Evolutionary conservation across 2,888 invertebrate species (phyloP).

Genomic region (Pomacea canaliculata): DNA sequence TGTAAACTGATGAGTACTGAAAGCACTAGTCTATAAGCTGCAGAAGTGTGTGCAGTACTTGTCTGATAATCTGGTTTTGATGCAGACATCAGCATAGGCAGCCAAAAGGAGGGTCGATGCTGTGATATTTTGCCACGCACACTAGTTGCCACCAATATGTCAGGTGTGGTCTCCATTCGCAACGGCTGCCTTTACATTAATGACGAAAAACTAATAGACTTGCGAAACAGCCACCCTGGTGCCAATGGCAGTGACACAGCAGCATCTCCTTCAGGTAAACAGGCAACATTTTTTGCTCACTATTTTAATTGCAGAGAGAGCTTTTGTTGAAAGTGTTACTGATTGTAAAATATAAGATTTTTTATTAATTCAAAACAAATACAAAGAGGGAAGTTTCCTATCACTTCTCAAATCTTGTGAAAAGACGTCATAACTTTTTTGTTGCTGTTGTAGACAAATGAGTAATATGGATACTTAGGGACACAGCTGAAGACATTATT

Average conservation of each 20-base stretch:
- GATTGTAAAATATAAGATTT: no score
- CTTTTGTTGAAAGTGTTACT: no score
- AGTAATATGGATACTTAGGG: no score
- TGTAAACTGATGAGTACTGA: neutral
- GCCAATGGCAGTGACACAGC: constrained; percentile 8
- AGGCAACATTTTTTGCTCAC: no score
- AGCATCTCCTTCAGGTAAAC: neutral
- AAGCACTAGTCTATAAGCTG: no score
- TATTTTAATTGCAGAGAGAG: no score
- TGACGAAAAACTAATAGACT: neutral
- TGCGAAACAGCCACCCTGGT: neutral
- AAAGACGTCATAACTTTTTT: no score
- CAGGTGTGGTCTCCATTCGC: constrained; percentile 6
- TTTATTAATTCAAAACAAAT: no score
- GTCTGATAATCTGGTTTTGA: neutral
- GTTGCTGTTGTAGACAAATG: no score
- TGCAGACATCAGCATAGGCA: constrained; percentile 18
- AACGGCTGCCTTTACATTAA: constrained; percentile 8
- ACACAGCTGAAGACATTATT: no score
- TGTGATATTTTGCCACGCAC: constrained; percentile 17
- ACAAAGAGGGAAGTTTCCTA: no score
- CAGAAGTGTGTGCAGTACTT: neutral
- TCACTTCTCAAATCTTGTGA: no score
- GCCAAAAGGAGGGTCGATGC: neutral
- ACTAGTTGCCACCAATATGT: neutral